Evolutionary conservation across 2,797 vertebrate genomes (phyloP).

Genomic region (Microchirus variegatus): DNA sequence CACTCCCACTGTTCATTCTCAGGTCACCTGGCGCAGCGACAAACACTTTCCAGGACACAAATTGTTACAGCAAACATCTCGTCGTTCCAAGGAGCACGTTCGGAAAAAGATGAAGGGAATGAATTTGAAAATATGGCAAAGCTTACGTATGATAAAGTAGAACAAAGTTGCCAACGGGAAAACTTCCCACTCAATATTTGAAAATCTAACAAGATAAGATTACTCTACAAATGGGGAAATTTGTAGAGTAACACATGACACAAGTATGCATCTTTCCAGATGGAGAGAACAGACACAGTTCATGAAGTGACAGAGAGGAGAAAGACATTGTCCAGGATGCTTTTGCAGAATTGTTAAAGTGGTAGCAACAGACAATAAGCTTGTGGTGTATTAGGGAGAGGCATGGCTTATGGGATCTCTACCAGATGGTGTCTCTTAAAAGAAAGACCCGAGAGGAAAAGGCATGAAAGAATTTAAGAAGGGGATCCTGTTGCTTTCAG

Average conservation of each 20-base stretch:
- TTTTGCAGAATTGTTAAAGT: slow-evolving; percentile 38
- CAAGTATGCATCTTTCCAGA: neutral
- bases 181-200: too few relatives aligned
- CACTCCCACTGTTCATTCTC: slow-evolving; percentile 33
- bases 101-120: slow-evolving; percentile 12
- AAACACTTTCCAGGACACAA: slow-evolving; percentile 47
- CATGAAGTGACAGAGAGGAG: too few relatives aligned
- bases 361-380: slow-evolving; percentile 33
- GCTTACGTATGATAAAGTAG: too few relatives aligned
- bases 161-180: too few relatives aligned
- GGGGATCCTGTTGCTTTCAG: slow-evolving; percentile 30
- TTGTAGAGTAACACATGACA: too few relatives aligned
- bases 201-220: too few relatives aligned
- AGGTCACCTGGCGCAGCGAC: slow-evolving; percentile 60
- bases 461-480: slow-evolving; percentile 32
- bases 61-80: neutral
- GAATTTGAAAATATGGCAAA: neutral
- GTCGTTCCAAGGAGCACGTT: slow-evolving; percentile 14
- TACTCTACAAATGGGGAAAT: too few relatives aligned
- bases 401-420: slow-evolving; percentile 38
- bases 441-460: slow-evolving; percentile 24
- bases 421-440: slow-evolving; percentile 64
- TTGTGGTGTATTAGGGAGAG: slow-evolving; percentile 34
- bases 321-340: slow-evolving; percentile 44
- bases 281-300: neutral